A percentile compares a stretch with the other conserved stretches of the same genome.
Conservation (phyloP, 2,888 invertebrate species). For the Melinaea marsaeus region DNA sequence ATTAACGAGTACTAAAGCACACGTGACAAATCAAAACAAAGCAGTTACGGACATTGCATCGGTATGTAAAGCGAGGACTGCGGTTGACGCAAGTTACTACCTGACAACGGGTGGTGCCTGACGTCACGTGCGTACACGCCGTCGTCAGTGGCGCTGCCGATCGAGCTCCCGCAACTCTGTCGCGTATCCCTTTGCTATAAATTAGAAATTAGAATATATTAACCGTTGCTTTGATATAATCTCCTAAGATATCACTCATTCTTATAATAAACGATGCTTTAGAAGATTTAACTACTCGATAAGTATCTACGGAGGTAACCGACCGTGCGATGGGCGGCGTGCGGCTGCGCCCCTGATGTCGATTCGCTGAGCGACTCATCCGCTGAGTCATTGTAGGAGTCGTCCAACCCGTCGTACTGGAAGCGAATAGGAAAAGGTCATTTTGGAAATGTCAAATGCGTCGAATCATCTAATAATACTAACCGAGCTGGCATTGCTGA, state of each 20-base stretch:
- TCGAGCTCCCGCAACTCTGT: conserved; percentile 69
- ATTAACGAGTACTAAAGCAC: background rate
- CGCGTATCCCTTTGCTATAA: conserved; percentile 59
- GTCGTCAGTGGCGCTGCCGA: conserved; percentile 67
- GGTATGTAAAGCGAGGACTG: too few relatives aligned
- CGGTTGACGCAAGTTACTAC: conserved; percentile 36
- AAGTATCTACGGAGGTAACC: conserved; percentile 33
- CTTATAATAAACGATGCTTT: too few relatives aligned
- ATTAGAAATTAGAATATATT: background rate
- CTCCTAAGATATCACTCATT: too few relatives aligned
- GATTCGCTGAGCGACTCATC: conserved; percentile 78
- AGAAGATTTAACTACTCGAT: background rate
- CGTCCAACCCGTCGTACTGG: conserved; percentile 87
- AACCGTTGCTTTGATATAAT: too few relatives aligned
- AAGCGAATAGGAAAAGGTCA: conserved; percentile 25
- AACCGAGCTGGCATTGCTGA: conserved; percentile 82
- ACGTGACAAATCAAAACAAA: conserved; percentile 1
- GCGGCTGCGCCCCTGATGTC: conserved; percentile 74
- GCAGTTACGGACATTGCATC: background rate
- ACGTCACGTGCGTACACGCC: conserved; percentile 65
- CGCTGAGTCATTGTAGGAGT: conserved; percentile 81
- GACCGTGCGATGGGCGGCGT: conserved; percentile 53
- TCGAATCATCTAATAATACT: conserved; percentile 31
- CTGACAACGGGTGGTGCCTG: conserved; percentile 62
- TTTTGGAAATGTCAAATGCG: background rate